phyloP scores from a whole-genome alignment of 2,888 invertebrate genomes.

The Pristionchus mayeri region DNA sequence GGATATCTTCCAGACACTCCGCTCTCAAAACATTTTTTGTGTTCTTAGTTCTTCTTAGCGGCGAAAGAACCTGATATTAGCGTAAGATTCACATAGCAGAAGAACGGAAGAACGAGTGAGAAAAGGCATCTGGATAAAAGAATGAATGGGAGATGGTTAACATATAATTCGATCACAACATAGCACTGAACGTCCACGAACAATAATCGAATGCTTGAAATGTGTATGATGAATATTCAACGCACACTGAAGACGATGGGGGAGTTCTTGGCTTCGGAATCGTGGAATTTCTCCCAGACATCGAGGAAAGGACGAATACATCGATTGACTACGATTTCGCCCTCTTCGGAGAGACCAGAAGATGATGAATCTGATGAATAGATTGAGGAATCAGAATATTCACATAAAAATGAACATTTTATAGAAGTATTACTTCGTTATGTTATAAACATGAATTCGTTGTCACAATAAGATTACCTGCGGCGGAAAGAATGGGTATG shows the following conservation, averaged over 20 bases:
- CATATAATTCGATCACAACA: background rate
- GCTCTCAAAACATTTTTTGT: background rate
- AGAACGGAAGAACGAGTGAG: constrained; percentile 43
- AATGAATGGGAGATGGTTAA: background rate
- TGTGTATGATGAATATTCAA: too few species aligned
- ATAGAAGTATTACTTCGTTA: too few species aligned
- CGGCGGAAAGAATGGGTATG: background rate
- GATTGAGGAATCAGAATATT: background rate
- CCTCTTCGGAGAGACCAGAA: constrained; percentile 25
- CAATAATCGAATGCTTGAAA: background rate
- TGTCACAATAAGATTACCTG: background rate
- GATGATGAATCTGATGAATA: constrained; percentile 5
- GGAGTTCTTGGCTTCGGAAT: background rate
- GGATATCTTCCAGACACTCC: constrained; percentile 6
- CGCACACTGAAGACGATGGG: constrained; percentile 45
- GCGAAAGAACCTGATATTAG: background rate
- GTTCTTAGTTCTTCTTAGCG: background rate
- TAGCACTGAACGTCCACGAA: background rate
- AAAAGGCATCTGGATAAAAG: constrained; percentile 23
- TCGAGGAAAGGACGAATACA: constrained; percentile 45
- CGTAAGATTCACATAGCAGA: constrained; percentile 28
- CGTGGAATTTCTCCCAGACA: constrained; percentile 36
- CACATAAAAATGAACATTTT: too few species aligned
- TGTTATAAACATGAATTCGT: background rate
- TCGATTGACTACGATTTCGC: constrained; percentile 15